These are phyloP conservation scores for Rhinella marina DNA, from an alignment of 2,797 vertebrate genomes.

Conservation along the genomic window DNA sequence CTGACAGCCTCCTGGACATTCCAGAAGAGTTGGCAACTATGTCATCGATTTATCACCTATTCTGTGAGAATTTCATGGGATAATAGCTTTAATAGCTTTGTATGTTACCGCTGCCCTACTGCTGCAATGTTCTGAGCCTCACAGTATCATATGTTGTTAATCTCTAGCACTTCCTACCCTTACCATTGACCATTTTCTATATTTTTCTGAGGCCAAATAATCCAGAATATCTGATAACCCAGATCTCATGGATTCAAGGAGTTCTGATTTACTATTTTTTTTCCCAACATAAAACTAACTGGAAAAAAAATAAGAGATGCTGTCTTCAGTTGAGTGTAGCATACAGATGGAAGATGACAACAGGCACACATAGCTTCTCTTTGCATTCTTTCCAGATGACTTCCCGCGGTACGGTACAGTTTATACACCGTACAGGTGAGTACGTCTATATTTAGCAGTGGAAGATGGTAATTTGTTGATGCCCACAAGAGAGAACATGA, in stretches of 20 bases:
- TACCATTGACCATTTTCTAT: background rate
- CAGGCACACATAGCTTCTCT: background rate
- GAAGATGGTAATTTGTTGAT: background rate
- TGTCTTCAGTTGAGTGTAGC: background rate
- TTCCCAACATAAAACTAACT: background rate
- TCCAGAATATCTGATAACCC: background rate
- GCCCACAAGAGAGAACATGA: constrained; percentile 30
- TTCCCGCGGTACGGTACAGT: background rate
- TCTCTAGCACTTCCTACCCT: too few species aligned
- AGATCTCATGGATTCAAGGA: background rate
- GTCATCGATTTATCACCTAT: too few species aligned
- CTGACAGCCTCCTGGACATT: too few species aligned
- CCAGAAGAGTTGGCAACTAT: too few species aligned
- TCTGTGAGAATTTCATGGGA: too few species aligned
- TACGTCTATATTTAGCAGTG: constrained; percentile 32
- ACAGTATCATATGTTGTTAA: too few species aligned
- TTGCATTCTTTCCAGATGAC: constrained; percentile 30
- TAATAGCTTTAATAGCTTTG: too few species aligned
- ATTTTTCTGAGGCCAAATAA: background rate
- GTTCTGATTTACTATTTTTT: background rate
- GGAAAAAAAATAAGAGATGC: background rate
- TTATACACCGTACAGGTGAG: constrained; percentile 27
- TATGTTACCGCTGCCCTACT: too few species aligned
- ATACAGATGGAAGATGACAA: constrained; percentile 1
- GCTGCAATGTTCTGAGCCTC: too few species aligned